Base-by-base conservation (phyloP, 2,888 invertebrate genomes). In the Latheticus oryzae region DNA sequence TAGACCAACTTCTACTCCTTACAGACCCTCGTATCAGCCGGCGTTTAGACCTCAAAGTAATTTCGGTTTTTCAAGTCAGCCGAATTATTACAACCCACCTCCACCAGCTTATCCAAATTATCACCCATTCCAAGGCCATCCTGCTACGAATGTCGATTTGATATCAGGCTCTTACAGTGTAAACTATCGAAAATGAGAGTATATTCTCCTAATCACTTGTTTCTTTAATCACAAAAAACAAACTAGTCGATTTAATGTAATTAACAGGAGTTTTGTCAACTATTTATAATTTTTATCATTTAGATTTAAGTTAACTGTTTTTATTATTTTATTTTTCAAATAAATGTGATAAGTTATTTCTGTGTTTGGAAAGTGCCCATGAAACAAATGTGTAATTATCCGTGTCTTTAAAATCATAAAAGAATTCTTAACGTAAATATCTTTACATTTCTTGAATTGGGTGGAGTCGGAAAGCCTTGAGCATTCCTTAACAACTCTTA, bases 151-250 rank as follows among this genome's bases (percentile, higher is more conserved):
- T 72, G 83, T 90, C 60, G 88, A 91, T 71, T 84, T 89, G 30
- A 84, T 80, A 73, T 84, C 86, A 56, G 91, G 91, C 9, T 91
- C 92, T 2, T 93, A 93, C 77, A 84, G 87, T 61, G 86, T 92
- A 62, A 86, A 87, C 72, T 92, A 90, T 73, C 71, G 72, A 60
- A 66, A 70, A 69, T 70, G 67, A 63, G 28, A 4, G n/a, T 35
- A 33, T 30, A 3, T 19, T 23, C 19, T 17, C 15, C 8, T 19
- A 9, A 16, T 30, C 32, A 28, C 38, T 15, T 19, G 38, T 35
- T 40, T 28, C 38, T 40, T 38, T 38, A 32, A 40, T 40, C 28
- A 40, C 17, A 43, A 13, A 51, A 19, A 37, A 17, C 47, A 16
- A 48, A 48, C 48, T 51, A 51, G 40, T 40, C 51, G 17, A 33